phyloP scores from a whole-genome alignment of 1,140 invertebrate species.

The Asobara japonica region DNA sequence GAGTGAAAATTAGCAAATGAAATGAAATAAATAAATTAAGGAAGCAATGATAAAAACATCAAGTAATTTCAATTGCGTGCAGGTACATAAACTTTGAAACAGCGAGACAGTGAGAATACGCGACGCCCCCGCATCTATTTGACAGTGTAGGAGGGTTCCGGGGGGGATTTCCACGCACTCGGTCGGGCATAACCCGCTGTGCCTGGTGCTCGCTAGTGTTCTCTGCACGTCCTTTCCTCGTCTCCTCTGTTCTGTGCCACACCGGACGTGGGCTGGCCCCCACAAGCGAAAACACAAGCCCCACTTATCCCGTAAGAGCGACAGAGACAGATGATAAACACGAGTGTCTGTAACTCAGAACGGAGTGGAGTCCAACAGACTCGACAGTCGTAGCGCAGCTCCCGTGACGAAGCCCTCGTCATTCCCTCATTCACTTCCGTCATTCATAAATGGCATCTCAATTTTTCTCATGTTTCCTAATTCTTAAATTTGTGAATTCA shows the following conservation, averaged over 20 bases:
- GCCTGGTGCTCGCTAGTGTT: not conserved
- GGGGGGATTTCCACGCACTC: not conserved
- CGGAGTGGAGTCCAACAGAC: not conserved
- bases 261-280: constrained; percentile 30
- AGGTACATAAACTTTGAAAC: not conserved
- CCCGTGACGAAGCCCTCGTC: constrained; percentile 43
- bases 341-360: not conserved
- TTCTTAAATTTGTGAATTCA: not conserved
- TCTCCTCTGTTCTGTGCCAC: not conserved
- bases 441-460: not conserved
- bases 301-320: not conserved
- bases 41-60: not conserved
- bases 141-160: constrained; percentile 21
- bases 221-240: not conserved
- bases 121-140: constrained; percentile 19
- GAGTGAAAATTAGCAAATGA: not conserved
- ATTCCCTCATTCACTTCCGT: not conserved
- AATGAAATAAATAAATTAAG: not conserved
- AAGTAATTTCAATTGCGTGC: not conserved
- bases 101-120: not conserved
- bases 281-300: not conserved
- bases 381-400: constrained; percentile 53
- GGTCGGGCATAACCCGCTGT: constrained; percentile 21
- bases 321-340: not conserved
- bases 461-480: too few species aligned